Evolutionary conservation across 1,140 invertebrate species (phyloP).

Genomic region (Aplysia californica): DNA sequence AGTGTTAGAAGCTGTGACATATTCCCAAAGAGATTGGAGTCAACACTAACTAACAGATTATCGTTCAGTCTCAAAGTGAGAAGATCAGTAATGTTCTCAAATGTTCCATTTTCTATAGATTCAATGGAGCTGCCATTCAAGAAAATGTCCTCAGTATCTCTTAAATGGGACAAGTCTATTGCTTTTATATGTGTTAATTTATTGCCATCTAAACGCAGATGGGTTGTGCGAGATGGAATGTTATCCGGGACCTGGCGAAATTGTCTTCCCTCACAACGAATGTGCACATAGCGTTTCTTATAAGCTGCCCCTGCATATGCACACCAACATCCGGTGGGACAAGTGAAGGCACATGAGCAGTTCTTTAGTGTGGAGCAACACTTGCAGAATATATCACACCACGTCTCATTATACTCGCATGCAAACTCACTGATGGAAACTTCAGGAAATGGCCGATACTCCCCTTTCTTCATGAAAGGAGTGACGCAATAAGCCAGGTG

Average conservation of each 20-base stretch:
- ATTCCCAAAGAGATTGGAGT: constrained; percentile 25
- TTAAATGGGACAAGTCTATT: constrained; percentile 17
- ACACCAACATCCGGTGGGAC: constrained; percentile 38
- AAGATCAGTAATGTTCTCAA: constrained; percentile 28
- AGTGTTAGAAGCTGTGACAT: constrained; percentile 28
- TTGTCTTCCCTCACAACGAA: constrained; percentile 32
- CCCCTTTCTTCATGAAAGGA: neutral
- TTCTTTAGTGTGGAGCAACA: constrained; percentile 34
- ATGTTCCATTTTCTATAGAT: constrained; percentile 29
- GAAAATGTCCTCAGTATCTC: constrained; percentile 28
- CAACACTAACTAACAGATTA: constrained; percentile 31
- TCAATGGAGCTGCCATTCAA: constrained; percentile 37
- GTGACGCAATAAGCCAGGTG: constrained; percentile 15
- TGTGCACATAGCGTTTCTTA: constrained; percentile 13
- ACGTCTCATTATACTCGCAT: constrained; percentile 30
- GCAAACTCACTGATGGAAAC: constrained; percentile 37
- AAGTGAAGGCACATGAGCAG: constrained; percentile 34
- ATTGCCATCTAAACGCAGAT: constrained; percentile 45
- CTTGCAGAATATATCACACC: constrained; percentile 26
- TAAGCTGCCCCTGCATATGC: constrained; percentile 16
- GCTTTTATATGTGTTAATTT: constrained; percentile 26
- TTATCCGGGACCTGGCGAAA: constrained; percentile 23
- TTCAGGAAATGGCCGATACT: constrained; percentile 29
- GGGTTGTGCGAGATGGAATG: constrained; percentile 33
- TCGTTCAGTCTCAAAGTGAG: constrained; percentile 33